Conservation (phyloP, 2,113 vertebrate species). For the Sisor rabdophorus region DNA sequence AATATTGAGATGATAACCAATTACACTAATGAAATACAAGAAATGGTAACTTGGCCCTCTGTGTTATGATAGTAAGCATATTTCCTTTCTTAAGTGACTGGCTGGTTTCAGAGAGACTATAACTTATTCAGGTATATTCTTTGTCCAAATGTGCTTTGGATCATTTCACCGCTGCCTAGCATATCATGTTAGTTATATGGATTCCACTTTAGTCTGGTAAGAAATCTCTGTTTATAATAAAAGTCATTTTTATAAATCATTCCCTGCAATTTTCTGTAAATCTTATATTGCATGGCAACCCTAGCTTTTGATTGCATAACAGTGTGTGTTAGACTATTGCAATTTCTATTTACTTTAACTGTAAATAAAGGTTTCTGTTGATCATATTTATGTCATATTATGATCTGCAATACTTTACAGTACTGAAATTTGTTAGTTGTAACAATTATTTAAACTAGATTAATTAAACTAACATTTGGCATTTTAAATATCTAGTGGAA, state of each 20-base stretch:
- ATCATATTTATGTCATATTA: slow-evolving; percentile 17
- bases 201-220: slow-evolving; percentile 48
- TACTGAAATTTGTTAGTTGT: neutral
- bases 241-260: slow-evolving; percentile 38
- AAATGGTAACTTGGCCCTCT: slow-evolving; percentile 30
- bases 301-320: slow-evolving; percentile 39
- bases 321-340: slow-evolving; percentile 65
- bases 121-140: slow-evolving; percentile 56
- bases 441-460: neutral
- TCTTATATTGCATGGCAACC: slow-evolving; percentile 61
- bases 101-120: slow-evolving; percentile 56
- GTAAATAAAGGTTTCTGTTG: slow-evolving; percentile 72
- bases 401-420: neutral
- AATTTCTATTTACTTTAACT: slow-evolving; percentile 57
- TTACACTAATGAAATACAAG: slow-evolving; percentile 28
- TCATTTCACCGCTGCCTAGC: slow-evolving; percentile 51
- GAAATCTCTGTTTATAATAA: slow-evolving; percentile 38
- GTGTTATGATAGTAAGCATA: slow-evolving; percentile 31
- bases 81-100: slow-evolving; percentile 47
- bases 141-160: slow-evolving; percentile 43
- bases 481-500: neutral
- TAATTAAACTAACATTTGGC: neutral
- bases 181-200: slow-evolving; percentile 43
- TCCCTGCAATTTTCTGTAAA: slow-evolving; percentile 47
- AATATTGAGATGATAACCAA: slow-evolving; percentile 14